Conservation (phyloP, 2,797 vertebrate species). For the Heterohyrax brucei region DNA sequence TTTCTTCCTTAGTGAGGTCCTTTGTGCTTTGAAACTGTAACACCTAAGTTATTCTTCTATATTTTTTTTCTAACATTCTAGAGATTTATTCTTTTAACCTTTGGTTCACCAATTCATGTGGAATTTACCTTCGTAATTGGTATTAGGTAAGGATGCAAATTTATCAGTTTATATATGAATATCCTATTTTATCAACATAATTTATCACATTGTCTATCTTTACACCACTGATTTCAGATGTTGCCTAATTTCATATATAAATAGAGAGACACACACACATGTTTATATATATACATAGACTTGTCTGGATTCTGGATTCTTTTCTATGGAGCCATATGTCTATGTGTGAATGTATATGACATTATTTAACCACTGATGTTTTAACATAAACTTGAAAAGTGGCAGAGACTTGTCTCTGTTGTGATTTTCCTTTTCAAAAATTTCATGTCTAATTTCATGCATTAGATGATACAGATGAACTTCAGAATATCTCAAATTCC, state of each 20-base stretch:
- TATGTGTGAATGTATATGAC: neutral
- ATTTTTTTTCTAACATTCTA: neutral
- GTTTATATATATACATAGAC: neutral
- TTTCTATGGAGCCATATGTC: neutral
- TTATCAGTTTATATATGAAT: neutral
- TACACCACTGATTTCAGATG: neutral
- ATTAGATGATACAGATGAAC: neutral
- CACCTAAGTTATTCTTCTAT: neutral
- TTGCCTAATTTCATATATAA: neutral
- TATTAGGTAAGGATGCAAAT: neutral
- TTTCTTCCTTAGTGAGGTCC: neutral
- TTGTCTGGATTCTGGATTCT: neutral
- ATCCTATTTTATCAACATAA: neutral
- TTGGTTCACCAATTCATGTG: neutral
- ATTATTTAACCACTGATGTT: neutral
- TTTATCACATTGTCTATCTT: neutral
- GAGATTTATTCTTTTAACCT: neutral
- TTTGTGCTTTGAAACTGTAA: neutral
- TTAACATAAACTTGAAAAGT: slow-evolving; percentile 21
- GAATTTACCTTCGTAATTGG: neutral
- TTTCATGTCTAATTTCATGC: neutral
- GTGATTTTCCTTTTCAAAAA: neutral
- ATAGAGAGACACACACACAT: neutral
- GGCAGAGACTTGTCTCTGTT: neutral
- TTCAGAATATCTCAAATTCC: neutral